These are phyloP conservation scores for Azemiops feae DNA, from an alignment of 2,113 vertebrate species.

Conservation along the genomic window DNA sequence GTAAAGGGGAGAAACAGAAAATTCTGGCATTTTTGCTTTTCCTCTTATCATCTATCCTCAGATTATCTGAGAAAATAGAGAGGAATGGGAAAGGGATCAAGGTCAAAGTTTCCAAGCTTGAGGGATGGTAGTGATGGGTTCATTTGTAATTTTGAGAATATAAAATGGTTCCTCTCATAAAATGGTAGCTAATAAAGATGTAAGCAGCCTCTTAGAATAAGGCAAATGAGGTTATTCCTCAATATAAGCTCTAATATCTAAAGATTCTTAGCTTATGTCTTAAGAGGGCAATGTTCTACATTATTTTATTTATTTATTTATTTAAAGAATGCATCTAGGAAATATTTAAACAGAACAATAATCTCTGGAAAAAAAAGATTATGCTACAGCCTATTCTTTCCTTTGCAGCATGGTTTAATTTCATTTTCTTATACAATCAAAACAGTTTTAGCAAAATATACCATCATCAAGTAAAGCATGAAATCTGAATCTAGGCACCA, in stretches of 20 bases:
- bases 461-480: background rate
- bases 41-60: constrained; percentile 14
- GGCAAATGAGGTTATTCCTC: background rate
- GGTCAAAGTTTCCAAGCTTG: constrained; percentile 11
- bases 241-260: background rate
- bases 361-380: background rate
- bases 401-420: background rate
- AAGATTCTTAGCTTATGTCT: background rate
- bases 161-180: background rate
- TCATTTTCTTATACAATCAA: background rate
- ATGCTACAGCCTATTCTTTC: background rate
- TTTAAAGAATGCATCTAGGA: background rate
- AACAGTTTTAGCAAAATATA: background rate
- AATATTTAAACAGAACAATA: background rate
- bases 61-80: constrained; percentile 56
- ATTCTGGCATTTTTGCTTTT: constrained; percentile 64
- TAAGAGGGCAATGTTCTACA: background rate
- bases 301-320: background rate
- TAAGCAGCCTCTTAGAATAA: background rate
- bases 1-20: constrained; percentile 35
- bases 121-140: background rate
- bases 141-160: background rate
- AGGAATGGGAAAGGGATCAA: background rate
- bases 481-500: background rate
- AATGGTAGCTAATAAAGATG: background rate